Base-by-base conservation (phyloP, 2,888 invertebrate genomes). In the Tipula vernalis region DNA sequence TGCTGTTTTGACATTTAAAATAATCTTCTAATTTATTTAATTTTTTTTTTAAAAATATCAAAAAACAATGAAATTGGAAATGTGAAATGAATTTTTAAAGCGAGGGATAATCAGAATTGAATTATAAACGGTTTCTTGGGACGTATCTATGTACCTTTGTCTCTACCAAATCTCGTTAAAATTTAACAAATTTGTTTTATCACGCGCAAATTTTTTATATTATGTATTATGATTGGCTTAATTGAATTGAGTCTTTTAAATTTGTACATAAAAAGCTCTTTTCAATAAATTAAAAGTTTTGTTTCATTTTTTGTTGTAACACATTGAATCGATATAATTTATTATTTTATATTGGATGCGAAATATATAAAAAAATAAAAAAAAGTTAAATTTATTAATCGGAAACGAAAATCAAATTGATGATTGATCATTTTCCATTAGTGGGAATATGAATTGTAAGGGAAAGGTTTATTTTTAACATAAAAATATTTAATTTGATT, bases 381-480 rank as follows among this genome's bases (percentile, higher is more conserved):
- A 71, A 71, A 71, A 71, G 12, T 28, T 28, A 71, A 71, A 71
- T 71, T 71, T 71, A 28, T 71, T 71, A 71, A 71, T 71, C 71
- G 71, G 71, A 71, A 71, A 71, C 71, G 71, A 71, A 71, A 71
- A 71, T 71, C 71, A 71, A 71, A 71, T 71, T 71, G 71, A 71
- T 71, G 71, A 71, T 71, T 71, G 71, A 71, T 71, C 28, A 71
- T 71, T 71, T 71, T 71, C 71, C 51, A 51, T 51, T 71, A 71
- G 71, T 71, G 71, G 71, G 28, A 71, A 71, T 28, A 71, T 28
- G 28, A 71, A 71, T 71, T 15, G 51, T 57, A 57, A 39, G 51
- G 5, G 51, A 51, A 51, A 71, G 10, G 10, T 71, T 28, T 28
- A 71, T 28, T 0, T 71, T 71, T 8, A 71, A 71, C 71, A 51